These are phyloP conservation scores for Rhadinocentrus ornatus DNA, from an alignment of 2,797 vertebrate genomes.

Conservation along the genomic window DNA sequence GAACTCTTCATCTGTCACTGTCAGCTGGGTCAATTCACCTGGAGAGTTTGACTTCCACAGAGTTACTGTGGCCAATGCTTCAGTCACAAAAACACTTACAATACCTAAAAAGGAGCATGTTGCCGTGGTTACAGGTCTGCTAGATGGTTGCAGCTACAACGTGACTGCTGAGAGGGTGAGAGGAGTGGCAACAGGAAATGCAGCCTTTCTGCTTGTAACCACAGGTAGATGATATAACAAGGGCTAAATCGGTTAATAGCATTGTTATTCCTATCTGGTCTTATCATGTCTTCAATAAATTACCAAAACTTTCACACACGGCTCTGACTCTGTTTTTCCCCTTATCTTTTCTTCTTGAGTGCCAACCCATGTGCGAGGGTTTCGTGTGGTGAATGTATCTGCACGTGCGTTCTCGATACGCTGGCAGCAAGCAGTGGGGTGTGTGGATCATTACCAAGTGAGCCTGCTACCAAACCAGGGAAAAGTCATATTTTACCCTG, in stretches of 20 bases:
- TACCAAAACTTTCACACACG: constrained; percentile 21
- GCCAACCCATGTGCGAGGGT: constrained; percentile 54
- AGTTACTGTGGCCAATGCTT: constrained; percentile 72
- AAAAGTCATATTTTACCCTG: constrained; percentile 81
- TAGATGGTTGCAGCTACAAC: constrained; percentile 85
- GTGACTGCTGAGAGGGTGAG: constrained; percentile 82
- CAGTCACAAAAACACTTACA: constrained; percentile 63
- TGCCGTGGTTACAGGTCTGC: constrained; percentile 79
- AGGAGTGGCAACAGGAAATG: constrained; percentile 68
- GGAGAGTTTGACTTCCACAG: constrained; percentile 87
- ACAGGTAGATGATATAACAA: constrained; percentile 75
- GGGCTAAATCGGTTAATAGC: constrained; percentile 1
- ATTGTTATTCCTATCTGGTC: constrained; percentile 16
- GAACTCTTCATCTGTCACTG: constrained; percentile 80
- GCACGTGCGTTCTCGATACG: constrained; percentile 78
- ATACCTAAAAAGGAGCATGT: constrained; percentile 68
- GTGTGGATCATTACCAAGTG: constrained; percentile 83
- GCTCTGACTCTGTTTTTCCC: constrained; percentile 28
- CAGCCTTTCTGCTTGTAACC: constrained; percentile 75
- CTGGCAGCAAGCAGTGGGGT: constrained; percentile 82
- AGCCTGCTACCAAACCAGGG: constrained; percentile 83
- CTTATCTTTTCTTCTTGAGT: constrained; percentile 48
- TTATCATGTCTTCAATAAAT: constrained; percentile 12
- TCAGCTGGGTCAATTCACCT: constrained; percentile 82
- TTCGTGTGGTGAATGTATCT: constrained; percentile 60